phyloP scores from a whole-genome alignment of 2,797 vertebrate species.

The Arremon aurantiirostris region DNA sequence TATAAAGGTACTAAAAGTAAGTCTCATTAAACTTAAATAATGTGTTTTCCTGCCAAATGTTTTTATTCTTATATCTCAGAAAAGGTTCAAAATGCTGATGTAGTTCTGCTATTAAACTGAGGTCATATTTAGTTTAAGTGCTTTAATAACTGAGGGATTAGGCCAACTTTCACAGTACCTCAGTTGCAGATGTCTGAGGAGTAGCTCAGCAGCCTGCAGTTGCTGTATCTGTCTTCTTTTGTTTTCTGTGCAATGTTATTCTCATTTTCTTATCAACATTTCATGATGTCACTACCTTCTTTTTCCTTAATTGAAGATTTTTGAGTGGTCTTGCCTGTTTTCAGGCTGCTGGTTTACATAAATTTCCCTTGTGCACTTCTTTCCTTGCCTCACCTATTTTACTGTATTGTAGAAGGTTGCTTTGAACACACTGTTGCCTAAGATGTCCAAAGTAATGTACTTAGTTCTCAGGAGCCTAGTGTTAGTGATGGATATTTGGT shows the following conservation, averaged over 20 bases:
- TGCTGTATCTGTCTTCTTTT: neutral
- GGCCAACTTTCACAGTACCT: neutral
- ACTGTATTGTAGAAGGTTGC: neutral
- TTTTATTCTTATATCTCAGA: neutral
- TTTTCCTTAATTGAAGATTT: neutral
- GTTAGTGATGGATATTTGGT: neutral
- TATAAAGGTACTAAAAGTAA: neutral
- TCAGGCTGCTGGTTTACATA: neutral
- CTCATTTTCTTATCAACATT: neutral
- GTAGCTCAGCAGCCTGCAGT: neutral
- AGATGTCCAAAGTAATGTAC: neutral
- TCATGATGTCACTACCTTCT: neutral
- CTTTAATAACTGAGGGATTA: neutral
- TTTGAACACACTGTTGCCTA: neutral
- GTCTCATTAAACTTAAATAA: neutral
- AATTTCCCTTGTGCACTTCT: neutral
- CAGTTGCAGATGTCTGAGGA: neutral
- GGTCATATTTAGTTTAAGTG: neutral
- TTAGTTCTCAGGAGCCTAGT: neutral
- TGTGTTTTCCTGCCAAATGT: neutral
- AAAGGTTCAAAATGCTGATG: neutral
- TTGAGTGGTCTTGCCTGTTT: neutral
- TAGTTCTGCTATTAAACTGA: neutral
- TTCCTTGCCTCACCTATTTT: neutral
- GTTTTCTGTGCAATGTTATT: neutral